These are phyloP conservation scores for Paratilapia polleni DNA, from an alignment of 2,113 vertebrate genomes.

Conservation along the genomic window DNA sequence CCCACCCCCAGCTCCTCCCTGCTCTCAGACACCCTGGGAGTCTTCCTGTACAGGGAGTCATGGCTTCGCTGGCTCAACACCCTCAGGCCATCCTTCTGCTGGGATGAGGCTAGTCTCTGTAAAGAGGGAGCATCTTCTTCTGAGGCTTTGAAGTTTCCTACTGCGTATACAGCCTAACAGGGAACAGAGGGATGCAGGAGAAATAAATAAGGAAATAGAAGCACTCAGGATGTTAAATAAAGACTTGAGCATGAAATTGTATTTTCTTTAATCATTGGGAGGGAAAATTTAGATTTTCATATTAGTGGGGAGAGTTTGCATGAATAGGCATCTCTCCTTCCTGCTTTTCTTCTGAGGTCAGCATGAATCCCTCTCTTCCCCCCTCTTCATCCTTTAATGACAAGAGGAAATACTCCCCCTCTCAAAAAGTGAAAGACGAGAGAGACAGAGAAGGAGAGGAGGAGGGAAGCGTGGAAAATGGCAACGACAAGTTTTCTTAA, in stretches of 20 bases:
- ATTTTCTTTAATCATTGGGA: constrained; percentile 45
- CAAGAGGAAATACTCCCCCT: background rate
- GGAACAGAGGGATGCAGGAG: background rate
- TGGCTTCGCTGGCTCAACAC: constrained; percentile 91
- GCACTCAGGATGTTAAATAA: constrained; percentile 22
- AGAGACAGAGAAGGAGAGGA: constrained; percentile 11
- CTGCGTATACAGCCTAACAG: constrained; percentile 90
- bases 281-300: constrained; percentile 9
- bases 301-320: constrained; percentile 17
- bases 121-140: constrained; percentile 71
- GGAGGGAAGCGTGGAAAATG: constrained; percentile 48
- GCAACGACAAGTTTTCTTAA: constrained; percentile 62
- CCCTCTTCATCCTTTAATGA: constrained; percentile 78
- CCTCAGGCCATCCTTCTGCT: constrained; percentile 86
- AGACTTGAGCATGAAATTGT: constrained; percentile 24
- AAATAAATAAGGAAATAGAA: constrained; percentile 14
- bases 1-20: constrained; percentile 90
- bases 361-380: constrained; percentile 31
- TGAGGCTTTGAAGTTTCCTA: constrained; percentile 91
- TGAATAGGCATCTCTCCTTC: constrained; percentile 35
- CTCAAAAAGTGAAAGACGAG: constrained; percentile 21
- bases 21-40: constrained; percentile 90
- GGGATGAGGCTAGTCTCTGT: background rate
- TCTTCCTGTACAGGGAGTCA: constrained; percentile 93
- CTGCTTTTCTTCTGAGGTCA: constrained; percentile 36